Conservation (phyloP, 2,113 vertebrate genomes). For the Parotia lawesii region DNA sequence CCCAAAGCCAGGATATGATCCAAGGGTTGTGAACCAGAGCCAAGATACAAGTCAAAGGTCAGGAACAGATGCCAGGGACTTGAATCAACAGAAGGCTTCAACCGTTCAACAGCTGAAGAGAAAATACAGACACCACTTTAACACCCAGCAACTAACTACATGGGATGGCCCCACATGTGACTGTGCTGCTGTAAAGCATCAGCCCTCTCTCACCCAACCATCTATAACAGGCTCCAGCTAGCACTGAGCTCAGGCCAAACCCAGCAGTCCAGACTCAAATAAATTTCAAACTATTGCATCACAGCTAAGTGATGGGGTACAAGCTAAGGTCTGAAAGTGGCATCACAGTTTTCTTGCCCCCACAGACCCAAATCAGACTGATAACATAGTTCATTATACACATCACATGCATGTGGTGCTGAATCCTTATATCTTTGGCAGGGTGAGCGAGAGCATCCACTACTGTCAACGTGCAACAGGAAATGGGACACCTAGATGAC, state of each 20-base stretch:
- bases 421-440: not conserved
- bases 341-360: not conserved
- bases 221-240: not conserved
- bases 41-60: constrained; percentile 43
- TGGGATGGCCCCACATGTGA: not conserved
- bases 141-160: not conserved
- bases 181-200: not conserved
- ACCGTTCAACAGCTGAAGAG: not conserved
- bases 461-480: not conserved
- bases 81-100: constrained; percentile 12
- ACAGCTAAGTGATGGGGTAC: not conserved
- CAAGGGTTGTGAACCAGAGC: not conserved
- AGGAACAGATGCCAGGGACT: constrained; percentile 17
- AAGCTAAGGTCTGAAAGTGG: not conserved
- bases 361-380: not conserved
- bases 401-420: not conserved
- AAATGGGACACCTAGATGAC: not conserved
- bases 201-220: not conserved
- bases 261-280: not conserved
- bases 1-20: not conserved
- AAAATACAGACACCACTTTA: not conserved
- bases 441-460: not conserved
- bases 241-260: not conserved
- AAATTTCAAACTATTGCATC: not conserved
- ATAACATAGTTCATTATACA: not conserved